A percentile compares a stretch with the other conserved stretches of the same genome.
These are phyloP conservation scores for Melipona quadrifasciata DNA, from an alignment of 1,140 invertebrate genomes.

Conservation along the genomic window DNA sequence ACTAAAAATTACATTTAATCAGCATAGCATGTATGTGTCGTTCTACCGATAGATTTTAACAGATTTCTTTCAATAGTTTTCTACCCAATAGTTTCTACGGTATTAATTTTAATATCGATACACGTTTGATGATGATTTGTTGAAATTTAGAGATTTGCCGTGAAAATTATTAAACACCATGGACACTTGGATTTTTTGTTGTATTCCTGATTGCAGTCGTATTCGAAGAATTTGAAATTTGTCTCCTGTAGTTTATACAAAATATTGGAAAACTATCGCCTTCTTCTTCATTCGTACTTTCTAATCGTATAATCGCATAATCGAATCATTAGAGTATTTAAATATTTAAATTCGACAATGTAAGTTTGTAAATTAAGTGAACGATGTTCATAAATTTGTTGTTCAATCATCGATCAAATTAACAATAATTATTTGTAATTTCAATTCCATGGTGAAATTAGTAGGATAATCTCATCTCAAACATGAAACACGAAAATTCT, in stretches of 20 bases:
- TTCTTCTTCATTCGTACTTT: neutral
- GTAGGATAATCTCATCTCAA: too few relatives aligned
- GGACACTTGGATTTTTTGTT: conserved; percentile 1
- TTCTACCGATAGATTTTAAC: too few relatives aligned
- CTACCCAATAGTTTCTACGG: too few relatives aligned
- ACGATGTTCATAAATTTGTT: neutral
- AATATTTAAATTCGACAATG: too few relatives aligned
- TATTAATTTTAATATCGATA: too few relatives aligned
- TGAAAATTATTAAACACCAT: neutral
- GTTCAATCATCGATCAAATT: neutral
- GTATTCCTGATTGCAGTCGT: neutral
- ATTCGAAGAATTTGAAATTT: neutral
- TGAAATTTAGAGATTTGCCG: too few relatives aligned
- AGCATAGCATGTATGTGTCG: too few relatives aligned
- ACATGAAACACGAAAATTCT: too few relatives aligned
- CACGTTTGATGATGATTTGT: neutral
- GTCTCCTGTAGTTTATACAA: neutral
- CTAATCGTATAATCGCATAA: neutral
- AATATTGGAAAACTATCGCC: neutral
- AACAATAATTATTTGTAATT: neutral
- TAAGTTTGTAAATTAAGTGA: too few relatives aligned
- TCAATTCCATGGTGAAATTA: neutral
- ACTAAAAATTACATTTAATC: too few relatives aligned
- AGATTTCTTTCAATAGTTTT: too few relatives aligned
- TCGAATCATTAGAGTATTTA: too few relatives aligned